Base-by-base conservation (phyloP, 2,113 vertebrate genomes). In the Sminthopsis crassicaudata region DNA sequence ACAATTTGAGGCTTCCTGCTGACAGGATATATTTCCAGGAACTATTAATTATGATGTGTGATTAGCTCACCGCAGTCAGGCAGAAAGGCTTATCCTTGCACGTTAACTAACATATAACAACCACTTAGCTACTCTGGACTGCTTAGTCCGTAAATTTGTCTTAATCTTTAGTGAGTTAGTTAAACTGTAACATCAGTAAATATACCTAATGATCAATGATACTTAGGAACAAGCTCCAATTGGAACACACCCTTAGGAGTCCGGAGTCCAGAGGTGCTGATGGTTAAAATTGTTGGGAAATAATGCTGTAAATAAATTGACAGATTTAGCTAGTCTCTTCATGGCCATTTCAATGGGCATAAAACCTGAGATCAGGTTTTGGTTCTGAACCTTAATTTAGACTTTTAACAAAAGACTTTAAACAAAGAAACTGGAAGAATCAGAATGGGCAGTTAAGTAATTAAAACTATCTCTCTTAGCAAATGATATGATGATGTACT, bases 151-250 rank as follows among this genome's bases (percentile, higher is more conserved):
- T 97, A 96, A 94, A 95, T 96, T 95, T 94, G 97, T 97, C 97
- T 98, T 98, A 98, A 98, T 98, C 98, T 98, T 98, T 98, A 99
- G 98, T 97, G 96, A 95, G 93, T 97, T 98, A 94, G 98, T 98
- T 98, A 98, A 98, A 98, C 96, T 98, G 67, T 98, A 98, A 98
- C 95, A 0, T 95, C 53, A 90, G 90, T 95, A 98, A 97, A 97
- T 96, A 97, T 97, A 98, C 98, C 96, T 88, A 97, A 96, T 95
- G 92, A 96, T 95, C 93, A 46, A 88, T 96, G 96, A 93, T 94
- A 94, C 95, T 97, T 95, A 95, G 92, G 96, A 98, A 92, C 96
- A 92, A 91, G 93, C 97, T 95, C 97, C 91, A 98, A 94, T 97
- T 96, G 97, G 97, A 97, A 93, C 95, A 93, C 54, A 27, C 67